These are phyloP conservation scores for Parazoanthus darwini DNA, from an alignment of 92 coral and sea anemone species.

Conservation along the genomic window DNA sequence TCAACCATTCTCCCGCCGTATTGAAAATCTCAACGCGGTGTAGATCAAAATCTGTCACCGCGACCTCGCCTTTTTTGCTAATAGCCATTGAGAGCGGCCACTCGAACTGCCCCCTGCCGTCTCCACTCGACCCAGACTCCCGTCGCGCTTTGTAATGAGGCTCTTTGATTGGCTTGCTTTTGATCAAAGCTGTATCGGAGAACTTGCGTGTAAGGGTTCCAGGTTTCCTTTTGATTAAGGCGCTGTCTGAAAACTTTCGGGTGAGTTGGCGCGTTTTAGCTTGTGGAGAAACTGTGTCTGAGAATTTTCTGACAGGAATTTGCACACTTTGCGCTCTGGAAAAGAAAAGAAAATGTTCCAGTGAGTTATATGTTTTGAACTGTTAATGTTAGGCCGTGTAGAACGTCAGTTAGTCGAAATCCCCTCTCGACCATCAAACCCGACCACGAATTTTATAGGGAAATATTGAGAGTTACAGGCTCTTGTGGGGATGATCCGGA, in stretches of 20 bases:
- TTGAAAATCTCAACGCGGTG: constrained; percentile 33
- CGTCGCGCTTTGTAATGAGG: constrained; percentile 36
- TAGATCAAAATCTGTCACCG: constrained; percentile 39
- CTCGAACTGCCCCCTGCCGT: constrained; percentile 37
- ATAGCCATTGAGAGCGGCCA: constrained; percentile 41
- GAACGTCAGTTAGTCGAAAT: too few species aligned
- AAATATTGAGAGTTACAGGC: too few species aligned
- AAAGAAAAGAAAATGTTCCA: not conserved
- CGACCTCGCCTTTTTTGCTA: constrained; percentile 16
- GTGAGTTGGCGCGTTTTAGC: constrained; percentile 36
- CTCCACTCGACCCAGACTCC: constrained; percentile 45
- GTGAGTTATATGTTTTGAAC: not conserved
- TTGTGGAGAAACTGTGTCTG: constrained; percentile 9
- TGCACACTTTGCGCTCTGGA: constrained; percentile 16
- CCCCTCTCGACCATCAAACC: too few species aligned
- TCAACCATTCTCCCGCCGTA: constrained; percentile 25
- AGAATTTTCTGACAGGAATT: constrained; percentile 32
- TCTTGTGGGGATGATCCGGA: too few species aligned
- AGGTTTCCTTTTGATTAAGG: constrained; percentile 20
- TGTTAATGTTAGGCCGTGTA: too few species aligned
- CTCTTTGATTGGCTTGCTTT: constrained; percentile 38
- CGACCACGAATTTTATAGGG: too few species aligned
- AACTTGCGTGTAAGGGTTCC: constrained; percentile 35
- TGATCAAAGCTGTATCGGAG: constrained; percentile 30
- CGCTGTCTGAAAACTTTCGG: constrained; percentile 41